Evolutionary conservation across 1,140 invertebrate genomes (phyloP), one percentile per base, ranked within the genome.

Genomic region (Caenorhabditis remanei): DNA sequence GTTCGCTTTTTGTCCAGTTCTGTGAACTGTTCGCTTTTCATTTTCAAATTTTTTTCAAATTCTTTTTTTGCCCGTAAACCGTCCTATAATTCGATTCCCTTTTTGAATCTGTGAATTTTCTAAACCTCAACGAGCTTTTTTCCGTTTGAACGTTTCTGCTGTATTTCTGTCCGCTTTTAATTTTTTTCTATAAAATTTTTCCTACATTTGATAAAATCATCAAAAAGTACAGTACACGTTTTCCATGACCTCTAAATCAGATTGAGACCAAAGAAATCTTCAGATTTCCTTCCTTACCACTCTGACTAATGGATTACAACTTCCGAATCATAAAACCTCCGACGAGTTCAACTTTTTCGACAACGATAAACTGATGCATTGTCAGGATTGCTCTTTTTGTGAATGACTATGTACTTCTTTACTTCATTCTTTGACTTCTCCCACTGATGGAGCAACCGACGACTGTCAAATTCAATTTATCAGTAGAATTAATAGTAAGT

Each of bases 1-100:
- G 71, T 79, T 79, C 46, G 71, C 46, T 79, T 79, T 11, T 71
- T 71, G 16, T n/a, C 67, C 71, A 79, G n/a, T 79, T 79, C 71
- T 24, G 21, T 79, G 71, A 50, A 79, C 46, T 48, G 46, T 53
- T 79, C 7, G 71, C 46, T 79, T 79, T 71, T 46, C 43, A 71
- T 46, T 16, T n/a, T 71, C 43, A 4, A 46, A 46, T 67, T 43
- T 43, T 67, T 40, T 67, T 16, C 3, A 16, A 19, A 43, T 16
- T 43, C 65, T 7, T 19, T 71, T 41, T 19, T n/a, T n/a, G n/a
- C n/a, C n/a, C n/a, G n/a, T n/a, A n/a, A n/a, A n/a, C n/a, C n/a
- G n/a, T n/a, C n/a, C n/a, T n/a, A n/a, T n/a, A n/a, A n/a, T 14
- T 40, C 24, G 61, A 65, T 65, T 65, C 61, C 61, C 21, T 43